These are phyloP conservation scores for Rotaria macrura DNA, from an alignment of 2,888 invertebrate species.

Conservation along the genomic window DNA sequence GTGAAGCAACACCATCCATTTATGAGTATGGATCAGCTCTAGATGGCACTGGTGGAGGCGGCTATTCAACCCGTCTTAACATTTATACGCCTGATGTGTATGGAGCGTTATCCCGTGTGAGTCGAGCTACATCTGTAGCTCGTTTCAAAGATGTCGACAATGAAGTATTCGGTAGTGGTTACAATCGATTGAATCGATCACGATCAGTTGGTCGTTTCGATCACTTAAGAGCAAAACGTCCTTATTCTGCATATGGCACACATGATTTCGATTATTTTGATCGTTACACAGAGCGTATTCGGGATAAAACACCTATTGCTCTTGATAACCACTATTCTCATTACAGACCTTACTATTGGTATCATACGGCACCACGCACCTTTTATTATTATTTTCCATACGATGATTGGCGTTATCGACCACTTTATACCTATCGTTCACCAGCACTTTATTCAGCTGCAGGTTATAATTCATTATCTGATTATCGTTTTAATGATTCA, in stretches of 20 bases:
- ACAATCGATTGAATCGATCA: background rate
- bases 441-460: background rate
- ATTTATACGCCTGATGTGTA: background rate
- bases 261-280: constrained; percentile 24
- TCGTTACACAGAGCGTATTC: constrained; percentile 7
- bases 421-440: background rate
- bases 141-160: background rate
- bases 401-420: constrained; percentile 19
- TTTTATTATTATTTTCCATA: constrained; percentile 6
- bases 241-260: background rate
- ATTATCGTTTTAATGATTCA: background rate
- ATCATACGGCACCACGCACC: constrained; percentile 19
- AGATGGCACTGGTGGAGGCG: background rate
- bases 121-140: background rate
- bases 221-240: constrained; percentile 15
- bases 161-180: background rate
- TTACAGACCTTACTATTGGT: constrained; percentile 23
- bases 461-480: background rate
- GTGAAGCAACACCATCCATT: background rate
- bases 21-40: background rate
- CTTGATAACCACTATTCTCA: constrained; percentile 14
- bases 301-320: constrained; percentile 9
- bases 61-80: constrained; percentile 9
- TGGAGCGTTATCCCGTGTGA: background rate
- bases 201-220: background rate